Evolutionary conservation across 2,888 invertebrate species (phyloP).

Genomic region (Philonicus albiceps): DNA sequence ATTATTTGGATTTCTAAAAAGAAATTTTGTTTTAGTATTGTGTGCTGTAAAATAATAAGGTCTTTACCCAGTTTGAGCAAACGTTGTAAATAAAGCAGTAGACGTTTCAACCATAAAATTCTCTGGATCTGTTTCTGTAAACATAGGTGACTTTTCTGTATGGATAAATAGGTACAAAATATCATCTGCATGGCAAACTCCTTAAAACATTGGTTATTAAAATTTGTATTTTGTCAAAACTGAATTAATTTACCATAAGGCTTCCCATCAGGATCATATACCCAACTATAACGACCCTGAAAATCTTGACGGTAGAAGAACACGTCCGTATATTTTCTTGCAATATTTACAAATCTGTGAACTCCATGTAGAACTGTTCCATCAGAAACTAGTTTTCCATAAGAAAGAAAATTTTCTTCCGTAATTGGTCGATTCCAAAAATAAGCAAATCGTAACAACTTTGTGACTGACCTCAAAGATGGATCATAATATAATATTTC

Average conservation of each 20-base stretch:
- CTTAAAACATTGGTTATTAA: conserved; percentile 52
- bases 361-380: conserved; percentile 67
- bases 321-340: conserved; percentile 67
- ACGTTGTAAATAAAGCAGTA: conserved; percentile 63
- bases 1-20: not conserved
- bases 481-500: conserved; percentile 61
- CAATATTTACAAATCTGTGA: conserved; percentile 68
- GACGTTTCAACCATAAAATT: conserved; percentile 60
- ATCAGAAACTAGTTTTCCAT: conserved; percentile 57
- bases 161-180: conserved; percentile 62
- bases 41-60: no score
- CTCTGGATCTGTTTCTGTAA: conserved; percentile 61
- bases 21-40: not conserved
- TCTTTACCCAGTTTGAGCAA: conserved; percentile 57
- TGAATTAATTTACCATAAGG: conserved; percentile 62
- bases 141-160: conserved; percentile 56
- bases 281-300: conserved; percentile 69
- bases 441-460: conserved; percentile 53
- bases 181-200: conserved; percentile 65
- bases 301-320: conserved; percentile 71
- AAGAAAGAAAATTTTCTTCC: not conserved
- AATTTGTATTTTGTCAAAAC: not conserved
- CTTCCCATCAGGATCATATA: conserved; percentile 63
- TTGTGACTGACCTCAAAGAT: conserved; percentile 57
- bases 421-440: conserved; percentile 50